These are phyloP conservation scores for Phataginus tricuspis DNA, from an alignment of 2,797 vertebrate species.

Conservation along the genomic window DNA sequence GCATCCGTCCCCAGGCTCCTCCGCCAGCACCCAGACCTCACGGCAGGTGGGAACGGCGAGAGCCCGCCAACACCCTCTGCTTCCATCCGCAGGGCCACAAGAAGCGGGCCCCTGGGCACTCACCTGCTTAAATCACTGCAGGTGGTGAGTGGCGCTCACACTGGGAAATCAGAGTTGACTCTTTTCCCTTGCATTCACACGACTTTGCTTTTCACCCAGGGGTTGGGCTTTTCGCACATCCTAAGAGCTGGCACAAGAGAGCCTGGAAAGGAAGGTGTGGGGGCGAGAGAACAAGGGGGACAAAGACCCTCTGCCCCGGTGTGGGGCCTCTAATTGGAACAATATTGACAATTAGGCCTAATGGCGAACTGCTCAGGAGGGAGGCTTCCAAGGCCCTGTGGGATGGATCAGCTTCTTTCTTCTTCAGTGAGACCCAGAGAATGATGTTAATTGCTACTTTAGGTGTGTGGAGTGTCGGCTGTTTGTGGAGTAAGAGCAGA, in stretches of 20 bases:
- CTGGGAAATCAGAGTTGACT: background rate
- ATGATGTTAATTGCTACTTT: slow-evolving; percentile 58
- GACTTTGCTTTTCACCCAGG: slow-evolving; percentile 56
- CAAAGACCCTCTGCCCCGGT: slow-evolving; percentile 54
- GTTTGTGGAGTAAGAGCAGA: slow-evolving; percentile 30
- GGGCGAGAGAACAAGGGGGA: slow-evolving; percentile 61
- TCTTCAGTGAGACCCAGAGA: background rate
- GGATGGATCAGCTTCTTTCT: slow-evolving; percentile 45
- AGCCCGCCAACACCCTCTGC: background rate
- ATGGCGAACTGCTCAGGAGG: slow-evolving; percentile 22
- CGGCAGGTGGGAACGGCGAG: accelerated
- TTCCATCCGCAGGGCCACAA: background rate
- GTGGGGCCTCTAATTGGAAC: slow-evolving; percentile 62
- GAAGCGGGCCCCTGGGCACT: background rate
- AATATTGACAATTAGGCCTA: slow-evolving; percentile 68
- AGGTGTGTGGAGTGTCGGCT: background rate
- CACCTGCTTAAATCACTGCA: background rate
- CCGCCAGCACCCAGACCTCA: accelerated
- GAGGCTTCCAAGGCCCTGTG: background rate
- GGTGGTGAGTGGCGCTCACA: background rate
- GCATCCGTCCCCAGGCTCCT: background rate
- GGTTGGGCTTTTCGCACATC: slow-evolving; percentile 30
- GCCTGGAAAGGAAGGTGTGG: background rate
- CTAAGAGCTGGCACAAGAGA: background rate
- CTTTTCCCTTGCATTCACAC: background rate